Conservation (phyloP, 2,888 invertebrate species). For the Eretmocerus hayati region DNA sequence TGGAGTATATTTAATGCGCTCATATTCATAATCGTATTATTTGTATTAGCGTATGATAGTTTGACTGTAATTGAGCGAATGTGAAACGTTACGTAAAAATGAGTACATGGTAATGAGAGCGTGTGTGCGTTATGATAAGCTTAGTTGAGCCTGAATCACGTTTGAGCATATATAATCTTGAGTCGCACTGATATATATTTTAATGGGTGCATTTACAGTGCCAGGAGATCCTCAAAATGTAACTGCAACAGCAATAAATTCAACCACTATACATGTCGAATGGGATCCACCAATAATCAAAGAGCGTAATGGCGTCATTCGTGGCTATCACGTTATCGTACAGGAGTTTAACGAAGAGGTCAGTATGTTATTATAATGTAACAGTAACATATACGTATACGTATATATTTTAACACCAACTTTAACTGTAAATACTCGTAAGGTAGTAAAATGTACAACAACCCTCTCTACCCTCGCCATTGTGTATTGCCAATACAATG, state of each 20-base stretch:
- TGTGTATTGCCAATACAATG: no score
- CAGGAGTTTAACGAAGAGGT: slow-evolving; percentile 86
- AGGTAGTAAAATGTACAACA: no score
- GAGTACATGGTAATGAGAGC: not conserved
- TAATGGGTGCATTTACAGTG: slow-evolving; percentile 56
- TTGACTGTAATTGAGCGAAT: no score
- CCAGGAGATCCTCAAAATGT: slow-evolving; percentile 96
- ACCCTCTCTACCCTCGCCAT: no score
- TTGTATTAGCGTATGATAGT: no score
- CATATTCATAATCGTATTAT: no score
- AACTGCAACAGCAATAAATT: slow-evolving; percentile 81
- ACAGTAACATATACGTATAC: no score
- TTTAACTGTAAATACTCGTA: no score
- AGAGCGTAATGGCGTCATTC: slow-evolving; percentile 90
- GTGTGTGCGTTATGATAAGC: slow-evolving; percentile 17
- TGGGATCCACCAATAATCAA: slow-evolving; percentile 92
- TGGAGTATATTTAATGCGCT: no score
- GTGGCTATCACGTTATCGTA: slow-evolving; percentile 94
- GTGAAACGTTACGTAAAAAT: not conserved
- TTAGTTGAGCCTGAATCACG: slow-evolving; percentile 19
- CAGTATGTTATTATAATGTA: no score
- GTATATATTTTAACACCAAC: no score
- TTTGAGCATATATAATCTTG: not conserved
- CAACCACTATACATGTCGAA: slow-evolving; percentile 88
- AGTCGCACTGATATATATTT: slow-evolving; percentile 23